Base-by-base conservation (phyloP, 2,113 vertebrate species). In the Pampusana beccarii region DNA sequence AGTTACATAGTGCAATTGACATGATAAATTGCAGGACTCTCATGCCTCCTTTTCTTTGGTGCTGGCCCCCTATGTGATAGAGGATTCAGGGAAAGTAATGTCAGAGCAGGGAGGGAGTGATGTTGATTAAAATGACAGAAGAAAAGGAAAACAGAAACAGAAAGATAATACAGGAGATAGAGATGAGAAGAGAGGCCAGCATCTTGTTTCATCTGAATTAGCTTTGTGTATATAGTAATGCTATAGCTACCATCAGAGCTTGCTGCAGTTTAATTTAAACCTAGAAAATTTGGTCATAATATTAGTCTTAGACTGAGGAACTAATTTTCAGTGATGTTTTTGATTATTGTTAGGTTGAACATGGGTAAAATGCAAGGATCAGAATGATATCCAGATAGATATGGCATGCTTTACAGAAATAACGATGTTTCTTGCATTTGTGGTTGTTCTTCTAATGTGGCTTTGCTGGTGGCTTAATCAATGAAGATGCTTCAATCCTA, bases 401-500 rank as follows among this genome's bases (percentile, higher is more conserved):
- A 16, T 0, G 3, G 70, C 70, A 33, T 51, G 23, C 18, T 75
- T 66, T 65, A 38, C 24, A 23, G 64, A 72, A 73, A 60, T 13
- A 80, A 75, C 5, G 61, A 8, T 26, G 31, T 83, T 84, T 38
- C 80, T 86, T 88, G 25, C 8, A 5, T 15, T 74, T 42, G 66
- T 13, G 1, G 23, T 70, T 72, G 25, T 73, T 82, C 51, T 53
- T 81, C 42, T 34, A 89, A 34, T 73, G 12, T 57, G 48, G 34
- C n/a, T 85, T 53, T 42, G n/a, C 40, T 80, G 17, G 34, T 92
- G 70, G 18, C 61, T 88, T 25, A 5, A 28, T 88, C 72, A 85
- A 5, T 95, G 82, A 93, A 74, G 53, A 19, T 87, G 62, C 15
- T 74, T 83, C 80, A 85, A 92, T 96, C 48, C 61, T 92, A 40